A percentile compares a stretch with the other conserved stretches of the same genome.
phyloP scores from a whole-genome alignment of 2,888 invertebrate genomes.

The Lasioglossum lativentre region DNA sequence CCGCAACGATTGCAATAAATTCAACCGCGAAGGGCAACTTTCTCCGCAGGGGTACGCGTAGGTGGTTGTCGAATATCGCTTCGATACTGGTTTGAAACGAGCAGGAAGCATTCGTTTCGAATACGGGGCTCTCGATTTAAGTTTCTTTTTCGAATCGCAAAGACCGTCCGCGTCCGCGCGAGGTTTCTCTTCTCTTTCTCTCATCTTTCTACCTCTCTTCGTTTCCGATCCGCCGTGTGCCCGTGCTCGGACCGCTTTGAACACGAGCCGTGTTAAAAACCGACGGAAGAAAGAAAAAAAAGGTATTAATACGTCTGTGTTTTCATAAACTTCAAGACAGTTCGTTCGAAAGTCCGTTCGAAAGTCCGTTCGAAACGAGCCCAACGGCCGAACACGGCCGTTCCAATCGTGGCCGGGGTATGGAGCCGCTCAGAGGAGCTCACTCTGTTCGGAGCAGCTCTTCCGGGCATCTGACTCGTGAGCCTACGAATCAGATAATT shows the following conservation, averaged over 20 bases:
- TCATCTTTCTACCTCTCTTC: neutral
- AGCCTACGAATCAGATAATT: conserved; percentile 77
- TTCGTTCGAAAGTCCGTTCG: conserved; percentile 2
- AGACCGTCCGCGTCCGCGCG: conserved; percentile 2
- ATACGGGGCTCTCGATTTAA: conserved; percentile 63
- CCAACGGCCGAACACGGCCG: neutral
- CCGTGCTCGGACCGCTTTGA: neutral
- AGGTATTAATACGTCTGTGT: conserved; percentile 18
- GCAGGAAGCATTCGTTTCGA: conserved; percentile 69
- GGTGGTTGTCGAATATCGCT: conserved; percentile 76
- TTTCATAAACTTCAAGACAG: conserved; percentile 42
- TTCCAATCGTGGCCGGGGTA: neutral
- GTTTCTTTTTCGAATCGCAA: conserved; percentile 66
- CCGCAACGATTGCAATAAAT: conserved; percentile 75
- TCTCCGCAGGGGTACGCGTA: conserved; percentile 77
- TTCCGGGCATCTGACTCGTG: conserved; percentile 60
- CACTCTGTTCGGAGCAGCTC: conserved; percentile 23
- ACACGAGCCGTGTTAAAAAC: conserved; percentile 12
- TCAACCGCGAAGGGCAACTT: conserved; percentile 74
- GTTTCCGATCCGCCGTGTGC: neutral
- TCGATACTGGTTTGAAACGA: conserved; percentile 72
- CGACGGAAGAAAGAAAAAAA: neutral
- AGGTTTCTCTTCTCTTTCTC: neutral
- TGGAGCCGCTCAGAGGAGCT: neutral
- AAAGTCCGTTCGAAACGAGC: neutral